Base-by-base conservation (phyloP, 2,888 invertebrate species). In the Miltochrista miniata region DNA sequence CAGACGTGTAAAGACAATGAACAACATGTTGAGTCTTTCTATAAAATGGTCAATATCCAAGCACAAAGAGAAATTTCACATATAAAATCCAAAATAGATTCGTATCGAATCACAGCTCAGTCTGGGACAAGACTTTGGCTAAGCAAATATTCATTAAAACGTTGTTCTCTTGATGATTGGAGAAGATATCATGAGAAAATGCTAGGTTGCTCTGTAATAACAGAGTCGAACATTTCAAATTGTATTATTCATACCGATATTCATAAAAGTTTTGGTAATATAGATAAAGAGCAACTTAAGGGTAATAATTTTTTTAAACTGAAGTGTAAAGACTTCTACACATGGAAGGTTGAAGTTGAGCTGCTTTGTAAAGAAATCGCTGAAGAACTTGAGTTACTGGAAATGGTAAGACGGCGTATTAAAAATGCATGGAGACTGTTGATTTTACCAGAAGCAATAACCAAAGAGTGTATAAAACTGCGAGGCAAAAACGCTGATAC, bases 311-410 rank as follows among this genome's bases (percentile, higher is more conserved):
- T 93, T 51, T 72, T 96, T 10, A 92, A 93, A 46, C 93, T 93
- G 55, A 93, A 96, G 41, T 93, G 94, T 2, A 93, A 92, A 64
- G 94, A 95, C 51, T 89, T 96, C 45, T 93, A 94, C 68, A 92
- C 94, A 59, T 96, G 95, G 95, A 96, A 96, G 84, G 93, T 93
- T n/a, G 95, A 96, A 70, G 85, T 96, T 14, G 96, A 96, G 72
- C 91, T 93, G 47, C 93, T 95, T 4, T 94, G 95, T 57, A 92
- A 90, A 59, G 94, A 94, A 0, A 94, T 95, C 59, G 93, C 93
- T 1, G 94, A 95, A 61, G 96, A 96, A 83, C 94, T 96, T 7
- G 92, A 93, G 51, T 79, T 92, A 30, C 83, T 96, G 57, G 95
- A 95, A 81, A 93, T 93, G 47, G 94, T 95, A 66, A 90, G 94